These are phyloP conservation scores for Coptotermes formosanus DNA, from an alignment of 1,140 invertebrate species.

Conservation along the genomic window DNA sequence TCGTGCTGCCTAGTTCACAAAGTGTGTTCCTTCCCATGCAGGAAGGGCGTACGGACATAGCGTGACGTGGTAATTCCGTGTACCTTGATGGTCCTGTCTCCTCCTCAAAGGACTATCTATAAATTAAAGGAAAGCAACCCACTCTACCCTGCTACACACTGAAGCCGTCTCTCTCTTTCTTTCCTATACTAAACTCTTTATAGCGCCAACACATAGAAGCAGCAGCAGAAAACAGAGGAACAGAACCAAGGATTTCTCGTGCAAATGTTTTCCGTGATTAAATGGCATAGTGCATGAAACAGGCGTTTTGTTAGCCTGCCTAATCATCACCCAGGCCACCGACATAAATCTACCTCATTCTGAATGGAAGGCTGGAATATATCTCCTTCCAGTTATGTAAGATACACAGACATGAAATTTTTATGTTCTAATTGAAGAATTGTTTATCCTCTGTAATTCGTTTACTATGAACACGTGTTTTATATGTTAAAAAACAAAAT, in stretches of 20 bases:
- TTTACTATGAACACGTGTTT: too few relatives aligned
- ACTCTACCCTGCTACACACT: too few relatives aligned
- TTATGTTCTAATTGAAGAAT: too few relatives aligned
- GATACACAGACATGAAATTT: too few relatives aligned
- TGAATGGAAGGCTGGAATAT: too few relatives aligned
- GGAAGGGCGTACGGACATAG: not conserved
- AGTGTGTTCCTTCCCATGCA: not conserved
- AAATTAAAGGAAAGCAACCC: slow-evolving; percentile 15
- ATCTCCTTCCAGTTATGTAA: too few relatives aligned
- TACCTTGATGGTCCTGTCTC: slow-evolving; percentile 5
- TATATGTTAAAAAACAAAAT: too few relatives aligned
- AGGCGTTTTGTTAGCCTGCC: not conserved
- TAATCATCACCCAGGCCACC: not conserved
- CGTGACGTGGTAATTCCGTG: not conserved
- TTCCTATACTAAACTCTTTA: not conserved
- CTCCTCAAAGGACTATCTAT: slow-evolving; percentile 10
- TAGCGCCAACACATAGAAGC: not conserved
- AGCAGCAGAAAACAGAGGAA: too few relatives aligned
- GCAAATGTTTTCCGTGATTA: not conserved
- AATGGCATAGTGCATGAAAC: slow-evolving; percentile 4
- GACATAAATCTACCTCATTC: too few relatives aligned
- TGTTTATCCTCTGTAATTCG: too few relatives aligned
- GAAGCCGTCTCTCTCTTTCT: not conserved
- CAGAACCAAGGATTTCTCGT: not conserved
- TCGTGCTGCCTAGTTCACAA: not conserved